Base-by-base conservation (phyloP, 2,797 vertebrate genomes). In the Sparus aurata region DNA sequence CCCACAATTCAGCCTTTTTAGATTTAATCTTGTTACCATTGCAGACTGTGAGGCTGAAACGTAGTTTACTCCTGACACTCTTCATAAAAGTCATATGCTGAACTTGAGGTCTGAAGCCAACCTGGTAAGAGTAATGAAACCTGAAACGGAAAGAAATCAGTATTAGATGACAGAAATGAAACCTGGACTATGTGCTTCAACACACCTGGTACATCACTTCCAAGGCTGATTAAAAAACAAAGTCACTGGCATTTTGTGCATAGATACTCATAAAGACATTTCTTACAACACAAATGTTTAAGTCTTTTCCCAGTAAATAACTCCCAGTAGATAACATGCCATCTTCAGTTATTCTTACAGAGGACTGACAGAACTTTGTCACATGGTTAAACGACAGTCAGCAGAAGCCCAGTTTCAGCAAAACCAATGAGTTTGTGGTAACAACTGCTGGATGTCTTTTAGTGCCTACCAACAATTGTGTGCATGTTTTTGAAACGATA, bases 41-140 rank as follows among this genome's bases (percentile, higher is more conserved):
- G 65, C 84, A 91, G 77, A 93, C 82, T 18, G 62, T 83, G 25
- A 95, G 82, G 58, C 73, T 92, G 85, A 94, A 94, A 22, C 27
- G 58, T 17, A 60, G 79, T 78, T 85, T 91, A 54, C 69, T 85
- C 25, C 55, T 79, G 38, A 94, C 49, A 53, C 54, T 89, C 84
- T 91, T 94, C 67, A 88, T 13, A 25, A 91, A 90, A 0, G 84
- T 84, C 4, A n/a, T 69, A 2, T 77, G 86, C 23, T 84, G 80
- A n/a, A 85, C 50, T 43, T 87, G 77, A 18, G 94, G 93, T 55
- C 67, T 75, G 64, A 86, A 95, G 46, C 95, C 94, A 23, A 95
- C 85, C 75, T 94, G 79, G 64, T 95, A 95, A 0, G 93, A 89
- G 73, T 95, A 94, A 85, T 94, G 87, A 88, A 94, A 95, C 77